A percentile compares a stretch with the other conserved stretches of the same genome.
Conservation (phyloP, 2,797 vertebrate genomes). For the Coreius guichenoti region DNA sequence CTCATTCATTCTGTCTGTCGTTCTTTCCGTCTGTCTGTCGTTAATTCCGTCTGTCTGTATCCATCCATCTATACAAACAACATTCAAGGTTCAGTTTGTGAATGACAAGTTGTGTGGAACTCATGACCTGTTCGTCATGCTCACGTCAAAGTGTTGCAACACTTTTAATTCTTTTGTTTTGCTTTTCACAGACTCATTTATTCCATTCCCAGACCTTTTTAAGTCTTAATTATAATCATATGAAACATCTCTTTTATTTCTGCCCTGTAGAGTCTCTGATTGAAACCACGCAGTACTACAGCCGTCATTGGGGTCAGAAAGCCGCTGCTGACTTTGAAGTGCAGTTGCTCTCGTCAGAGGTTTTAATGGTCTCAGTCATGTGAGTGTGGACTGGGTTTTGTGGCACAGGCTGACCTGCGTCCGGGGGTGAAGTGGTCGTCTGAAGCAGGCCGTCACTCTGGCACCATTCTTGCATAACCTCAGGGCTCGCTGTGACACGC, state of each 20-base stretch:
- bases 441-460: slow-evolving; percentile 67
- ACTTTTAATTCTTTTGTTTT: neutral
- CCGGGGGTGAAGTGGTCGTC: slow-evolving; percentile 55
- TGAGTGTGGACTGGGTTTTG: neutral
- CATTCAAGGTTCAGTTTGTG: neutral
- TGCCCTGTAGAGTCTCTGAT: neutral
- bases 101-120: neutral
- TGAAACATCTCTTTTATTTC: neutral
- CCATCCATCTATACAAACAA: neutral
- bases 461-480: slow-evolving; percentile 74
- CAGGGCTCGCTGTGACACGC: slow-evolving; percentile 67
- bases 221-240: slow-evolving; percentile 15
- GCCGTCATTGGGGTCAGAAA: slow-evolving; percentile 9
- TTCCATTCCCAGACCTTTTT: slow-evolving; percentile 13
- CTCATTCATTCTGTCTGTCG: accelerated
- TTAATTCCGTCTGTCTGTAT: too few relatives aligned
- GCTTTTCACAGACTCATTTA: neutral
- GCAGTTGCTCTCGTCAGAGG: neutral
- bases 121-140: slow-evolving; percentile 2
- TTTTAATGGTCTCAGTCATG: slow-evolving; percentile 40
- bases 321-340: neutral
- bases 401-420: too few relatives aligned
- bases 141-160: neutral
- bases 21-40: too few relatives aligned
- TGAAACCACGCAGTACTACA: slow-evolving; percentile 45